A percentile compares a stretch with the other conserved stretches of the same genome.
These are phyloP conservation scores for Pelmatolapia mariae DNA, from an alignment of 2,113 vertebrate genomes.

Conservation along the genomic window DNA sequence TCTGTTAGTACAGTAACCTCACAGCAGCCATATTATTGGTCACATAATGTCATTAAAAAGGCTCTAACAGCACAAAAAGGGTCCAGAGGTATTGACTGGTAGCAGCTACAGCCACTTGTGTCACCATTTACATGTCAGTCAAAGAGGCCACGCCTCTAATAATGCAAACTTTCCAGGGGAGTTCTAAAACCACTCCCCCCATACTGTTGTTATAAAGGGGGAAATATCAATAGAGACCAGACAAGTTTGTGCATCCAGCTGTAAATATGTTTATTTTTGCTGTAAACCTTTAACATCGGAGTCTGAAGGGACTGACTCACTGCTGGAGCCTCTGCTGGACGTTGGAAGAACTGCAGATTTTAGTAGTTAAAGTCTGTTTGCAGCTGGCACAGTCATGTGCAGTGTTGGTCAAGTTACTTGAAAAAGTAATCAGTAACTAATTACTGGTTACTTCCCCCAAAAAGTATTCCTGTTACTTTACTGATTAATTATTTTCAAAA, in stretches of 20 bases:
- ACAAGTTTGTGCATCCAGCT: not conserved
- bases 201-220: not conserved
- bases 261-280: not conserved
- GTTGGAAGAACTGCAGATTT: not conserved
- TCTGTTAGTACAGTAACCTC: not conserved
- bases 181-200: not conserved
- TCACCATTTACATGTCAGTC: not conserved
- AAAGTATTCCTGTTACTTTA: no score
- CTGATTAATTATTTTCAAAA: not conserved
- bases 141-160: not conserved
- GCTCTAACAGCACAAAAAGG: not conserved
- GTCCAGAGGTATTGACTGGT: not conserved
- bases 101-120: not conserved
- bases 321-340: not conserved
- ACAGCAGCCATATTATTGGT: not conserved
- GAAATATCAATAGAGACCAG: not conserved
- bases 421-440: not conserved
- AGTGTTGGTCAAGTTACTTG: not conserved
- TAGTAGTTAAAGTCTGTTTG: not conserved
- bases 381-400: not conserved
- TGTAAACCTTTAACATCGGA: not conserved
- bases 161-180: not conserved
- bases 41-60: not conserved
- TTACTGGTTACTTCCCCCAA: not conserved
- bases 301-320: not conserved